phyloP scores from a whole-genome alignment of 2,888 invertebrate genomes.

The Drepana falcataria region DNA sequence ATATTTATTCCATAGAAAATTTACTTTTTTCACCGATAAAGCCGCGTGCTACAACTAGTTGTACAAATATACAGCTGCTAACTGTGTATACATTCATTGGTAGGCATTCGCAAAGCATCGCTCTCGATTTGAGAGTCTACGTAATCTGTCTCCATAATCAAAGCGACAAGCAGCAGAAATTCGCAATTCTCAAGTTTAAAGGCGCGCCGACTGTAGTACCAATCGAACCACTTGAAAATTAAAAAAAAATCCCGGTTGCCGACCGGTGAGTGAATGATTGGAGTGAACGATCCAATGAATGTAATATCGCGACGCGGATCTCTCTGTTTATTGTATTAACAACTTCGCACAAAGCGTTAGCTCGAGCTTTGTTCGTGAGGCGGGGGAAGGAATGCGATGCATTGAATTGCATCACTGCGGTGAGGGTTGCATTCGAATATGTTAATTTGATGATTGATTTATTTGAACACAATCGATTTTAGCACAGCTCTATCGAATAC shows the following conservation, averaged over 20 bases:
- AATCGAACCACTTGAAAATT: conserved; percentile 62
- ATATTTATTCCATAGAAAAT: too few species aligned
- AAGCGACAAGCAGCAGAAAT: conserved; percentile 26
- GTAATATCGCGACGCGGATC: conserved; percentile 67
- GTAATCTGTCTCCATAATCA: conserved; percentile 36
- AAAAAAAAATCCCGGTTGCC: conserved; percentile 40
- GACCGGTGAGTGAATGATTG: conserved; percentile 40
- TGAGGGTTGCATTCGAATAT: conserved; percentile 16
- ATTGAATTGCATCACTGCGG: conserved; percentile 9
- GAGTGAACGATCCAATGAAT: conserved; percentile 48
- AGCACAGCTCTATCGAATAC: conserved; percentile 5
- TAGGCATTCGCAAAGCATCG: conserved; percentile 19
- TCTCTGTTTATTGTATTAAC: conserved; percentile 63
- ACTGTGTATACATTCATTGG: neutral
- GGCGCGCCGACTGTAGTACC: conserved; percentile 63
- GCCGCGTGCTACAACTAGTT: too few species aligned
- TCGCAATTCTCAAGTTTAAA: conserved; percentile 49
- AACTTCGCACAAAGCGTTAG: conserved; percentile 51
- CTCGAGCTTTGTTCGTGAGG: conserved; percentile 48
- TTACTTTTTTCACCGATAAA: too few species aligned
- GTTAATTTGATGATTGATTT: conserved; percentile 15
- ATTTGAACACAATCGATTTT: conserved; percentile 8
- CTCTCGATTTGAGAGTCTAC: conserved; percentile 25
- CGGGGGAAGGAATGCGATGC: conserved; percentile 54
- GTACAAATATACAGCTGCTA: too few species aligned